Conservation (phyloP, 2,797 vertebrate genomes). For the Chelonia mydas region DNA sequence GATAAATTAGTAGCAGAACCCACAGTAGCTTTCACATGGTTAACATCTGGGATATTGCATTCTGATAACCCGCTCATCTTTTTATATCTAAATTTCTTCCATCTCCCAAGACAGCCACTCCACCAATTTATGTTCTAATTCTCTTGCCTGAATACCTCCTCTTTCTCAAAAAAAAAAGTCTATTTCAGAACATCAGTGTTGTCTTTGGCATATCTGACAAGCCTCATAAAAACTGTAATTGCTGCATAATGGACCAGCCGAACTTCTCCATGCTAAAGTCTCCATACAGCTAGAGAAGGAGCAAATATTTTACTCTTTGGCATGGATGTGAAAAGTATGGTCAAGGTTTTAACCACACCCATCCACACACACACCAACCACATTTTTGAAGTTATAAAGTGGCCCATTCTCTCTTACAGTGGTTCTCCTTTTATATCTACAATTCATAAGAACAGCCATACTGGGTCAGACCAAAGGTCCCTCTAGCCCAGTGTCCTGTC, state of each 20-base stretch:
- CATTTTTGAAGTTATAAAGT: background rate
- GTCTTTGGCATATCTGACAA: background rate
- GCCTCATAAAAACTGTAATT: background rate
- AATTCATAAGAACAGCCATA: background rate
- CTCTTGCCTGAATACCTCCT: background rate
- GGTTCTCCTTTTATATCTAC: background rate
- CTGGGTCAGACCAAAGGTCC: too few species aligned
- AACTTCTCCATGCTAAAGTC: background rate
- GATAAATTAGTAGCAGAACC: background rate
- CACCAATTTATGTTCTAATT: background rate
- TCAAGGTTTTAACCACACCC: background rate
- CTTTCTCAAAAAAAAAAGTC: background rate
- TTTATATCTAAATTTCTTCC: constrained; percentile 42
- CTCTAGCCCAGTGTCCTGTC: too few species aligned
- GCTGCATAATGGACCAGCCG: background rate
- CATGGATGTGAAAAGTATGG: background rate
- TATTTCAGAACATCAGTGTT: background rate
- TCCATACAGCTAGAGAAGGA: background rate
- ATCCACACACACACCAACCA: background rate
- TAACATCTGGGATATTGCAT: background rate
- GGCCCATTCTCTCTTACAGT: background rate
- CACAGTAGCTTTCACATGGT: background rate
- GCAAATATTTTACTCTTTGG: background rate
- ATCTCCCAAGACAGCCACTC: background rate
- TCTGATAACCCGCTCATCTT: background rate